phyloP scores from a whole-genome alignment of 2,797 vertebrate species.

The Girardinus metallicus region DNA sequence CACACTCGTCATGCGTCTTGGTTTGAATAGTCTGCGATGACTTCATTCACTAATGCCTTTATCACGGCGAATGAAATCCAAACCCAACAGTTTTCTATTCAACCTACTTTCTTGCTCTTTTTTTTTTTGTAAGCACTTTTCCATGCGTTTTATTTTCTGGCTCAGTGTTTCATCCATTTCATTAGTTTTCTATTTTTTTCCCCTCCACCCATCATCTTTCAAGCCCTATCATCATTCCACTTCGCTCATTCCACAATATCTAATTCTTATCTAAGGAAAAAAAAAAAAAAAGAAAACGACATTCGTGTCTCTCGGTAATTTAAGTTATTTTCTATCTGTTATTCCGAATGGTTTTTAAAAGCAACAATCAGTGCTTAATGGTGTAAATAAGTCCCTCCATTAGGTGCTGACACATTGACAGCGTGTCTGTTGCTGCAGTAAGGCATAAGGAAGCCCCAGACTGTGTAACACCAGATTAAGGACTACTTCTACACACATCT shows the following conservation, averaged over 20 bases:
- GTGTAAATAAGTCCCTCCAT: slow-evolving; percentile 61
- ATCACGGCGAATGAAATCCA: slow-evolving; percentile 65
- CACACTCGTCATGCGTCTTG: slow-evolving; percentile 25
- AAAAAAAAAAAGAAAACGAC: background rate
- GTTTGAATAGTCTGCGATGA: slow-evolving; percentile 62
- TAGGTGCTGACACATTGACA: slow-evolving; percentile 53
- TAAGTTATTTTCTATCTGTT: slow-evolving; percentile 11
- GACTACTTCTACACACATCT: slow-evolving; percentile 64
- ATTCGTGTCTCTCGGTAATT: slow-evolving; percentile 35
- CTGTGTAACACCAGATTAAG: slow-evolving; percentile 72
- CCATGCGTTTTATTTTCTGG: slow-evolving; percentile 46
- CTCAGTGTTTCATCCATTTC: slow-evolving; percentile 57
- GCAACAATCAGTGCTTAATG: slow-evolving; percentile 51
- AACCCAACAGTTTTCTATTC: slow-evolving; percentile 46
- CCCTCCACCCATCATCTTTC: slow-evolving; percentile 47
- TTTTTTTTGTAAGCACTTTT: background rate
- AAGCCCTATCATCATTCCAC: slow-evolving; percentile 62
- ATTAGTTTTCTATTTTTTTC: slow-evolving; percentile 66
- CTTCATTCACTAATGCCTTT: slow-evolving; percentile 71
- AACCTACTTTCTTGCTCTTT: slow-evolving; percentile 10
- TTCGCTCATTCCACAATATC: slow-evolving; percentile 37
- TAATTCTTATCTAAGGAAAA: slow-evolving; percentile 35
- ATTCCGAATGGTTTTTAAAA: slow-evolving; percentile 53
- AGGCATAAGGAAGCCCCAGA: slow-evolving; percentile 55
- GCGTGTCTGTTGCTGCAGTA: slow-evolving; percentile 56